Base-by-base conservation (phyloP, 2,797 vertebrate genomes). In the Ara ararauna region DNA sequence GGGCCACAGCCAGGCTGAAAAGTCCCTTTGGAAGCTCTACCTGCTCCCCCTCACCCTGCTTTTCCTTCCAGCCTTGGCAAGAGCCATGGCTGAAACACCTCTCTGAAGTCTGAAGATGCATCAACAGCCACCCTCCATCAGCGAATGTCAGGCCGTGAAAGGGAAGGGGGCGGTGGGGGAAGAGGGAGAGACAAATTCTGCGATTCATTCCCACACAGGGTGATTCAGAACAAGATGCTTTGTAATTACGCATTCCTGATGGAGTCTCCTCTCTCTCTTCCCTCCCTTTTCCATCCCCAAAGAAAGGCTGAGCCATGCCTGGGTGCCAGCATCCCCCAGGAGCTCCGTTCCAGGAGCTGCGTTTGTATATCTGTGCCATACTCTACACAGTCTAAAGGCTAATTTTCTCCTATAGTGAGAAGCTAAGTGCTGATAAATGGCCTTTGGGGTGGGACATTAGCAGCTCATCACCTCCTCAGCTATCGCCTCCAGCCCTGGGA, bases 211-310 rank as follows among this genome's bases (percentile, higher is more conserved):
- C 96, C 94, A 96, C 96, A 94, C 93, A 94, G 85, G 78, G 95
- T 94, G 95, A 97, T 97, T 97, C 95, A 96, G 94, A 97, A 90
- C 93, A 87, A 96, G 96, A 96, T 97, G 96, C 94, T 94, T 95
- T 91, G 94, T 96, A 97, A 97, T 97, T 97, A 96, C 89, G 86
- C 96, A 96, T 92, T 93, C 76, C 75, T 75, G 81, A 77, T 87
- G 93, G 95, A 96, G 75, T 92, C 90, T 94, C 78, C 89, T 94
- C 71, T 74, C 64, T 30, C 30, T 62, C 60, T 42, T 15, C 48
- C 45, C 30, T 30, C 7, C 26, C 12, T 58, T 34, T 58, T 58
- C 30, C 6, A 5, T 5, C 11, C 24, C 7, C 5, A 44, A 58
- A 40, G 66, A 64, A 65, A 74, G 42, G 61, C 64, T 70, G 73